Evolutionary conservation across 2,888 invertebrate genomes (phyloP).

Genomic region (Dinocampus coccinellae): DNA sequence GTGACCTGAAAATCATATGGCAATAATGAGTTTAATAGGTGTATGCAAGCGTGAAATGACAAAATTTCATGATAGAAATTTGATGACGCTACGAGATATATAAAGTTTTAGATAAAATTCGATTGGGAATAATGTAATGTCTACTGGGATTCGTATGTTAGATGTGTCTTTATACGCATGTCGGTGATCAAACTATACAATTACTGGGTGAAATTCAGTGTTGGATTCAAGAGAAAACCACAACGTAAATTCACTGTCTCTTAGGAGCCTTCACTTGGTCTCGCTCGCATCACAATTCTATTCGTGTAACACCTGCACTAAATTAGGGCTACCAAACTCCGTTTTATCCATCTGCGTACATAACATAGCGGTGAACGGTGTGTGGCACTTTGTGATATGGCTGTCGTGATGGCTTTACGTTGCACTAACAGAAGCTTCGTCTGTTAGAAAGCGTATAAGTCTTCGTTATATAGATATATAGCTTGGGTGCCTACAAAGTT

Average conservation of each 20-base stretch:
- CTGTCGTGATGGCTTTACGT: constrained; percentile 35
- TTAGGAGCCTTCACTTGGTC: constrained; percentile 38
- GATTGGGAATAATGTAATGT: background rate
- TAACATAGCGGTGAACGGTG: constrained; percentile 35
- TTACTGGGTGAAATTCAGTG: constrained; percentile 16
- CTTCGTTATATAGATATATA: constrained; percentile 40
- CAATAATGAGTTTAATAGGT: constrained; percentile 5
- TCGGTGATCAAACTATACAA: too few relatives aligned
- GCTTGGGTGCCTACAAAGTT: constrained; percentile 37
- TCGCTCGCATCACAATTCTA: constrained; percentile 43
- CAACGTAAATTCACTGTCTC: constrained; percentile 48
- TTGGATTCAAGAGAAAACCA: constrained; percentile 23
- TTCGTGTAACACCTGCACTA: constrained; percentile 53
- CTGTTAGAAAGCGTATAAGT: constrained; percentile 50
- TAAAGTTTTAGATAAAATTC: background rate
- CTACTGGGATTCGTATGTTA: background rate
- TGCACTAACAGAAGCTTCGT: constrained; percentile 45
- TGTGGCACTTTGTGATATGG: constrained; percentile 29
- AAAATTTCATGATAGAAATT: background rate
- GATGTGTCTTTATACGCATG: background rate
- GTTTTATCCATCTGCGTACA: constrained; percentile 43
- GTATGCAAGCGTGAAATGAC: background rate
- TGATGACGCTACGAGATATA: background rate
- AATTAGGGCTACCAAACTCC: constrained; percentile 56
- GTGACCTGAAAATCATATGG: constrained; percentile 70